A percentile compares a stretch with the other conserved stretches of the same genome.
These are phyloP conservation scores for Brachylomia viminalis DNA, from an alignment of 2,888 invertebrate species.

Conservation along the genomic window DNA sequence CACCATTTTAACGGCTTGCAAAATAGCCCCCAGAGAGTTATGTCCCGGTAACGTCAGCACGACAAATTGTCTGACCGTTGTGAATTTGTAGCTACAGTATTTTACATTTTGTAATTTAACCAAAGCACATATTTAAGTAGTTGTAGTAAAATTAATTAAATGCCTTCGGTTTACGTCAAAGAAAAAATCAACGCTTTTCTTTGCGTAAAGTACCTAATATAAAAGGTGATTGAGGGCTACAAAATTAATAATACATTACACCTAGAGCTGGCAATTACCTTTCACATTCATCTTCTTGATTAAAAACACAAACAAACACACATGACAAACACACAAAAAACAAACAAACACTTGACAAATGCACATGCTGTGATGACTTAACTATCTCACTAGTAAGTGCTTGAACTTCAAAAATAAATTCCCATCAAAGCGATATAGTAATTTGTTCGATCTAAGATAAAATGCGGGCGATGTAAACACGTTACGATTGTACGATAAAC, in stretches of 20 bases:
- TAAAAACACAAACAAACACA: no score
- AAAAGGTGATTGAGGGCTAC: background rate
- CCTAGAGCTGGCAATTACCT: background rate
- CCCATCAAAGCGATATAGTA: constrained; percentile 60
- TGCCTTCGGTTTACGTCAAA: background rate
- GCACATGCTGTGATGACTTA: constrained; percentile 26
- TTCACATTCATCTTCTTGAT: constrained; percentile 21
- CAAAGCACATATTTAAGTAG: constrained; percentile 37
- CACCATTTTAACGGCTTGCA: constrained; percentile 78
- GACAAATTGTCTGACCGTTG: constrained; percentile 84
- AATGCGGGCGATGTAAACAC: constrained; percentile 57
- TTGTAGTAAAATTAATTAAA: constrained; percentile 7
- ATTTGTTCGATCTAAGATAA: constrained; percentile 63
- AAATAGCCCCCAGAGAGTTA: constrained; percentile 81
- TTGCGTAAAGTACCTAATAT: background rate
- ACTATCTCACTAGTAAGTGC: constrained; percentile 26
- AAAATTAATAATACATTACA: background rate
- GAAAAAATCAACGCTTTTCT: background rate
- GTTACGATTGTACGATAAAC: constrained; percentile 54
- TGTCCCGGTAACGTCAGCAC: constrained; percentile 77
- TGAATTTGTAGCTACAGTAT: constrained; percentile 78
- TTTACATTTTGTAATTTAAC: constrained; percentile 70
- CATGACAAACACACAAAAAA: no score
- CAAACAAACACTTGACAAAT: no score
- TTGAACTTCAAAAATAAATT: constrained; percentile 47